Evolutionary conservation across 2,888 invertebrate species (phyloP).

Genomic region (Mesorhabditis belari): DNA sequence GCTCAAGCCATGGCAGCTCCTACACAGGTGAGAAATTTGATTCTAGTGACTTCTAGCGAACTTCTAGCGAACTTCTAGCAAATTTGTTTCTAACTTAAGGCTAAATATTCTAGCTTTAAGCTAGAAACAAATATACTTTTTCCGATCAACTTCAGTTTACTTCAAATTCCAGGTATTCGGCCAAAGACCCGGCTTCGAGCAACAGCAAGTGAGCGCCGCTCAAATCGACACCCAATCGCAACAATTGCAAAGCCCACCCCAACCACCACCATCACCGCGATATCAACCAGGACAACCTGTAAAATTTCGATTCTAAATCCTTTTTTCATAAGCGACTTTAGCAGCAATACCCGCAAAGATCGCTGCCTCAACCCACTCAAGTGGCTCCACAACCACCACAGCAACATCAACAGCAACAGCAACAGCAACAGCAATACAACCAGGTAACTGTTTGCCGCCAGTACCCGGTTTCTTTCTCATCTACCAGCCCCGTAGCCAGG

Average conservation of each 20-base stretch:
- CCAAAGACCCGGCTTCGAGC: not conserved
- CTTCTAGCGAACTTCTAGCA: too few species aligned
- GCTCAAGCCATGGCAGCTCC: not conserved
- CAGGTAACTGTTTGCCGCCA: too few species aligned
- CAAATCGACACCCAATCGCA: not conserved
- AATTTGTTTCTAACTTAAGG: too few species aligned
- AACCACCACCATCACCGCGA: not conserved
- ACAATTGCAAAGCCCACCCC: not conserved
- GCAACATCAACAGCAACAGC: slow-evolving; percentile 8
- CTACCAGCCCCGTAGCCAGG: too few species aligned
- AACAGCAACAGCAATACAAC: slow-evolving; percentile 11
- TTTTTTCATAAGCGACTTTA: not conserved
- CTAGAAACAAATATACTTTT: slow-evolving; percentile 7
- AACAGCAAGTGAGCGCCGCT: not conserved
- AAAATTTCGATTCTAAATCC: not conserved
- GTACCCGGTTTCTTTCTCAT: too few species aligned
- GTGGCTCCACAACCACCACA: slow-evolving; percentile 4
- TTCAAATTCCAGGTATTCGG: not conserved
- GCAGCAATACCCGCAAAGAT: not conserved
- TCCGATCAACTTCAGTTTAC: not conserved
- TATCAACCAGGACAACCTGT: slow-evolving; percentile 4
- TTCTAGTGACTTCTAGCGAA: too few species aligned
- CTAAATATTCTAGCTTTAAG: not conserved
- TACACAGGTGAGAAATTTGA: not conserved
- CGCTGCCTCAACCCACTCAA: not conserved